Percentiles rank a stretch among this genome's conserved stretches.
Evolutionary conservation across 2,113 vertebrate species (phyloP).

Genomic region (Notechis scutatus): DNA sequence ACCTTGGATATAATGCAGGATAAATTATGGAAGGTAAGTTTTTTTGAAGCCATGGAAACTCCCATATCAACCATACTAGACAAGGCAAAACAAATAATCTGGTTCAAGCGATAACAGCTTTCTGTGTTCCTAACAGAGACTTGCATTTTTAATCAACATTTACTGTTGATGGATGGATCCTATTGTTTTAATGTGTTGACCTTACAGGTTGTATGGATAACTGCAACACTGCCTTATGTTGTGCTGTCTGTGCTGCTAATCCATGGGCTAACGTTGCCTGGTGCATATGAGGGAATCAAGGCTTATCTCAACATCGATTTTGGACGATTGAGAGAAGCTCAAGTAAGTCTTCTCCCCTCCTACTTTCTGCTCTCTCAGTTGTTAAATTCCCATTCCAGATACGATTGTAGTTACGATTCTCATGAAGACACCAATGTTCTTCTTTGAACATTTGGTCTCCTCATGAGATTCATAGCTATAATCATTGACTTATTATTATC

Average conservation of each 20-base stretch:
- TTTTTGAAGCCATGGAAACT: not conserved
- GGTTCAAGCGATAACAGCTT: not conserved
- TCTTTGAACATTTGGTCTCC: not conserved
- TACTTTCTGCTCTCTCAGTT: not conserved
- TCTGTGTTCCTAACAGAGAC: not conserved
- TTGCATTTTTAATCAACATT: not conserved
- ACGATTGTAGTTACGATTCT: not conserved
- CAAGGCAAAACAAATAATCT: not conserved
- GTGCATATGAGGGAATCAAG: conserved; percentile 87
- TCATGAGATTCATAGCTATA: not conserved
- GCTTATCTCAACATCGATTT: conserved; percentile 94
- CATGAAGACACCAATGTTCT: not conserved
- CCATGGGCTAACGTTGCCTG: conserved; percentile 89
- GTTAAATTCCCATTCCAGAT: not conserved
- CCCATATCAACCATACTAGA: not conserved
- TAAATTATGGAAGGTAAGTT: not conserved
- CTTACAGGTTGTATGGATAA: conserved; percentile 95
- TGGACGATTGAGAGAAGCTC: conserved; percentile 85
- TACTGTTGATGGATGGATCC: not conserved
- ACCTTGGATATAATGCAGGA: not conserved
- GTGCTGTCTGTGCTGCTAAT: conserved; percentile 92
- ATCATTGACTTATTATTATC: not conserved
- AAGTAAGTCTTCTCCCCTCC: conserved; percentile 70
- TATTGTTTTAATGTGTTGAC: not conserved
- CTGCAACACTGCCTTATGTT: conserved; percentile 94